Evolutionary conservation across 2,797 vertebrate genomes (phyloP).

Genomic region (Darevskia mixta): DNA sequence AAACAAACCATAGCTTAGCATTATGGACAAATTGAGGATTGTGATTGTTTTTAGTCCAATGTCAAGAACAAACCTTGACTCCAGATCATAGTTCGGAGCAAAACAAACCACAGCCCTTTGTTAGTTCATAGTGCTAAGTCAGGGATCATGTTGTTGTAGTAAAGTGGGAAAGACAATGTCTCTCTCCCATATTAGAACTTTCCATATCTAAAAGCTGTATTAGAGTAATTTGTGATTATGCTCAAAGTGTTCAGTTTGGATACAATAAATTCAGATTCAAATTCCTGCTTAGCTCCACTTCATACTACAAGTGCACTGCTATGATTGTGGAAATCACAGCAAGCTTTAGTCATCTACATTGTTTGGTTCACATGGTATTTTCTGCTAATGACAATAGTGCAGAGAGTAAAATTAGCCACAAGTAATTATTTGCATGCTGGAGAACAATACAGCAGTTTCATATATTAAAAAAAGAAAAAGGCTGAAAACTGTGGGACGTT

Average conservation of each 20-base stretch:
- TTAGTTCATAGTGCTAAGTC: no score
- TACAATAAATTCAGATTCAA: background rate
- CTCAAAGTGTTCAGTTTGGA: background rate
- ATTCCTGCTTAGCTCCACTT: background rate
- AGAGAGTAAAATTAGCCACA: background rate
- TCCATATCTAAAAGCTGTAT: background rate
- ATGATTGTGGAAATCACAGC: background rate
- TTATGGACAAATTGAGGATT: no score
- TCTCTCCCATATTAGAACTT: background rate
- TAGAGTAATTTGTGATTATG: background rate
- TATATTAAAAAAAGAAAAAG: slow-evolving; percentile 17
- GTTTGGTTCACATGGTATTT: background rate
- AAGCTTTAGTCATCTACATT: background rate
- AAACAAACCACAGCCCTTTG: no score
- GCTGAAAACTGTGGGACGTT: slow-evolving; percentile 8
- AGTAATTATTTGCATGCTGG: background rate
- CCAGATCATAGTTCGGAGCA: no score
- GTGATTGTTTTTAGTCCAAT: no score
- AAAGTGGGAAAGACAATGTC: background rate
- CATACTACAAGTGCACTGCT: background rate
- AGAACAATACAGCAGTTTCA: slow-evolving; percentile 7
- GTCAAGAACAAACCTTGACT: no score
- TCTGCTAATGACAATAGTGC: background rate
- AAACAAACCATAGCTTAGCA: no score
- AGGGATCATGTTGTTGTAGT: background rate